phyloP scores from a whole-genome alignment of 2,797 vertebrate genomes.

The Mastacembelus armatus region DNA sequence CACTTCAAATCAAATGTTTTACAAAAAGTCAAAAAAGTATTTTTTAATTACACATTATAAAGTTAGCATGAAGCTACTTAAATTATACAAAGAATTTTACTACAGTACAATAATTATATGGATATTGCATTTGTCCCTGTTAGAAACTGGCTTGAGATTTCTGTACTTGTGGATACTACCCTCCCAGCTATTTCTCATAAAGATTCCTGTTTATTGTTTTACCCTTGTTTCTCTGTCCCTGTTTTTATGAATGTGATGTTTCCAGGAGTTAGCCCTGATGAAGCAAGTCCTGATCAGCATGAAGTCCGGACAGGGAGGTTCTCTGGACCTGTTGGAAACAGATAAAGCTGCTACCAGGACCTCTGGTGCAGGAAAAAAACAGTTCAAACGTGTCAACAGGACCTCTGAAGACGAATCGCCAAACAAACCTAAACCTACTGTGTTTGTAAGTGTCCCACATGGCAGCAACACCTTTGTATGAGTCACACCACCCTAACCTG shows the following conservation, averaged over 20 bases:
- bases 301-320: constrained; percentile 78
- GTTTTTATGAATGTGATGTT: constrained; percentile 21
- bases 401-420: constrained; percentile 79
- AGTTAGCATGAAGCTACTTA: not conserved
- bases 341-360: constrained; percentile 48
- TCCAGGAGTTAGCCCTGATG: constrained; percentile 93
- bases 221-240: constrained; percentile 3
- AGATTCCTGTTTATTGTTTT: constrained; percentile 26
- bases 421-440: constrained; percentile 88
- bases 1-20: constrained; percentile 3
- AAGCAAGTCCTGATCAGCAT: constrained; percentile 92
- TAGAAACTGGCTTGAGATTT: not conserved
- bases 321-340: constrained; percentile 60
- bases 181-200: constrained; percentile 13
- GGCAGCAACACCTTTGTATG: constrained; percentile 60
- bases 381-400: constrained; percentile 62
- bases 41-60: too few species aligned
- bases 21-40: not conserved
- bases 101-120: too few species aligned
- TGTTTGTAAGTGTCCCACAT: constrained; percentile 92
- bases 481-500: constrained; percentile 61
- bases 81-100: not conserved
- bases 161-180: not conserved
- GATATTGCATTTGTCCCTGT: not conserved
- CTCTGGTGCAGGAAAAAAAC: constrained; percentile 41